phyloP scores from a whole-genome alignment of 2,888 invertebrate genomes.

The Cryptus armator region DNA sequence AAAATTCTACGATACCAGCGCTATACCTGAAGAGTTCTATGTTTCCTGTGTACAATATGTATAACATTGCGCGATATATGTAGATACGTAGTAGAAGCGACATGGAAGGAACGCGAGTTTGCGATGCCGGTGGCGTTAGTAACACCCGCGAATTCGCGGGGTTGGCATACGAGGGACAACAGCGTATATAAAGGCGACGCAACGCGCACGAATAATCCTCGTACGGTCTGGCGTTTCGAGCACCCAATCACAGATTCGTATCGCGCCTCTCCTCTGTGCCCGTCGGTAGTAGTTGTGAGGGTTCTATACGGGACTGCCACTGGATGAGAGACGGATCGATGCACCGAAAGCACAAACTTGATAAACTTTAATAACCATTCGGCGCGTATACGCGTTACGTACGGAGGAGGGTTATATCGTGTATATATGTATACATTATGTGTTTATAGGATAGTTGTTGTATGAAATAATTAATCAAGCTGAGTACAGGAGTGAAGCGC shows the following conservation, averaged over 20 bases:
- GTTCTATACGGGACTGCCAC: background rate
- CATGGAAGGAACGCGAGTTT: constrained; percentile 54
- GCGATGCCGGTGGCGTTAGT: constrained; percentile 45
- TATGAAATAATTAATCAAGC: constrained; percentile 57
- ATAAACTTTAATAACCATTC: constrained; percentile 66
- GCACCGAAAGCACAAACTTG: constrained; percentile 67
- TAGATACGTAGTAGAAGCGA: constrained; percentile 32
- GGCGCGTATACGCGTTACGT: constrained; percentile 31
- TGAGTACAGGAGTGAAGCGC: background rate
- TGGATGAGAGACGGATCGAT: constrained; percentile 69
- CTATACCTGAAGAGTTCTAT: background rate
- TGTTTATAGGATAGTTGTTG: constrained; percentile 13
- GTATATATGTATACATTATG: background rate
- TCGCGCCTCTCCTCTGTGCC: constrained; percentile 36
- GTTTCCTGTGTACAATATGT: background rate
- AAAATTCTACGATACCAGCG: no score
- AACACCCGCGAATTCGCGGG: constrained; percentile 42
- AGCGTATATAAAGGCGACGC: constrained; percentile 21
- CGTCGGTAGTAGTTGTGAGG: background rate
- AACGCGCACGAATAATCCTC: constrained; percentile 68
- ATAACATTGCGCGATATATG: background rate
- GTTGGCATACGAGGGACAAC: constrained; percentile 30
- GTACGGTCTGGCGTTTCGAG: constrained; percentile 61
- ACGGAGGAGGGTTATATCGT: background rate
- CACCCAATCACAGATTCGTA: constrained; percentile 70